Base-by-base conservation (phyloP, 2,113 vertebrate species). In the Tragelaphus imberbis region DNA sequence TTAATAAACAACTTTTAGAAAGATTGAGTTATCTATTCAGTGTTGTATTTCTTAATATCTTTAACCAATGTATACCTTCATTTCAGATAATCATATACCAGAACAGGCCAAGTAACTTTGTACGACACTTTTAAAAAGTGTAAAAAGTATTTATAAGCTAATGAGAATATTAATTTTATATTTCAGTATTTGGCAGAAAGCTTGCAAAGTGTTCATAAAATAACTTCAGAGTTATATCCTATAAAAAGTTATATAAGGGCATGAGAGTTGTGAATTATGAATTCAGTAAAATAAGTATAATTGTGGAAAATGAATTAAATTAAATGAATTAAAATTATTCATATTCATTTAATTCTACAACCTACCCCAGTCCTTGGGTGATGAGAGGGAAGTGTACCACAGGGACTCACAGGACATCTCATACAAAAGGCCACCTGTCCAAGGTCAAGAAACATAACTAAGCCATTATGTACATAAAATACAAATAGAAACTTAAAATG, bases 321-420 rank as follows among this genome's bases (percentile, higher is more conserved):
- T 44, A 97, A 98, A 94, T 65, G 47, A 97, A 93, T 90, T 90
- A 23, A 84, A 96, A 97, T 95, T 65, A 28, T 95, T 95, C 68
- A 40, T 56, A 33, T 95, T 27, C 23, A 77, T 77, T 44, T 77
- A 77, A 77, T 44, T 77, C 40, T 44, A 13, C 23, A 77, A 44
- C 12, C 71, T 44, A 13, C 6, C 40, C 17, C 53, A 8, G 16
- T 81, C 28, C 2, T 81, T 81, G 49, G 16, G 5, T 53, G 79
- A 77, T 44, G 40, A 77, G 23, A 81, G 16, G 28, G 47, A 28
- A 81, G 16, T 51, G 47, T 81, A 81, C 47, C 49, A 49, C 47
- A 33, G 79, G 28, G 5, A 53, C 47, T 51, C 47, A 81, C 1
- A 81, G 28, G 47, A 53, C 28, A 53, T 53, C 28, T 16, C 16